Evolutionary conservation across 2,113 vertebrate genomes (phyloP), one percentile per base, ranked within the genome.

Genomic region (Calypte anna): DNA sequence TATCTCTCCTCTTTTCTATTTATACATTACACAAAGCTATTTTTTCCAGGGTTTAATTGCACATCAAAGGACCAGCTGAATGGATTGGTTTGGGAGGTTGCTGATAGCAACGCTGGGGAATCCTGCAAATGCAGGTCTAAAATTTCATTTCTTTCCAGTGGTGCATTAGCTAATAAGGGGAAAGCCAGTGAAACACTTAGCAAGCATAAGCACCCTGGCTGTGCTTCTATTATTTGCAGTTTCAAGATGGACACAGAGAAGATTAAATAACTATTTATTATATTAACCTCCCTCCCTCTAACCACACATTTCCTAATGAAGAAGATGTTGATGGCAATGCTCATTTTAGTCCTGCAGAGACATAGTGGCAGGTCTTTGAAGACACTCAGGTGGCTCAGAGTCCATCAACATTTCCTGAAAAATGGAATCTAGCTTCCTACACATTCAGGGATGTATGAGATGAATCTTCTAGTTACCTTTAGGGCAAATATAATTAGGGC

Each of bases 41-140:
- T 96, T 95, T 87, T 82, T 68, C 76, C 78, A 62, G 36, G n/a
- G 44, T 94, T 96, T 96, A 96, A 96, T 44, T 94, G 79, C 63
- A 85, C 78, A 94, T 95, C 64, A 97, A 90, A 94, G 53, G 70
- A 38, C 10, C 48, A 73, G 33, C 57, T 91, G 85, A 93, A 93
- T 28, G 57, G 72, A 91, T 92, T 7, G 1, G 36, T 82, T 93
- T 91, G 23, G 46, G 58, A 94, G 79, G 88, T 51, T 87, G 57
- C 82, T 88, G 90, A 95, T 83, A 96, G 38, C 80, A 91, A 91
- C 17, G 0, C 22, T 66, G 81, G 66, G 83, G 83, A 96, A 96
- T 89, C 69, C 76, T 92, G 50, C 50, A 91, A 92, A 88, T 57
- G 67, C 58, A 80, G 40, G 46, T 84, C 44, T 95, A 93, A 86